phyloP scores from a whole-genome alignment of 2,888 invertebrate genomes.

The Anorthoa munda region DNA sequence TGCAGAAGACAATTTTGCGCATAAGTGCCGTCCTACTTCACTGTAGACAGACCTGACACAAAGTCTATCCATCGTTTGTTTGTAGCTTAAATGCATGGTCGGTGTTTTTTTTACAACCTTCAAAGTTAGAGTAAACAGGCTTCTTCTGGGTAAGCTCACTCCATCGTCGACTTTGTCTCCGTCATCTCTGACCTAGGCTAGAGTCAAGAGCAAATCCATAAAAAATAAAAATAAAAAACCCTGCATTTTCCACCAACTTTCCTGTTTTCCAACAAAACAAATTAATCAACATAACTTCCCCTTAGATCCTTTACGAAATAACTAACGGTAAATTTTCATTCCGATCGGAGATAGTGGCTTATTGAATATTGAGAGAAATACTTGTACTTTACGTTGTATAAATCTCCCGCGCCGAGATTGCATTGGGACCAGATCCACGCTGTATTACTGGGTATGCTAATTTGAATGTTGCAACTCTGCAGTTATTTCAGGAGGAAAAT shows the following conservation, averaged over 20 bases:
- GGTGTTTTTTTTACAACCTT: too few species aligned
- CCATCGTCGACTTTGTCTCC: too few species aligned
- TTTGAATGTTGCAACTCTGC: slow-evolving; percentile 35
- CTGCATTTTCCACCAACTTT: neutral
- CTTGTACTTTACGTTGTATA: slow-evolving; percentile 22
- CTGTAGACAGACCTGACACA: too few species aligned
- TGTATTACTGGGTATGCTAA: slow-evolving; percentile 25
- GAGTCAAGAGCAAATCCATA: too few species aligned
- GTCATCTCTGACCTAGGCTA: too few species aligned
- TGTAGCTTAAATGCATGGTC: too few species aligned
- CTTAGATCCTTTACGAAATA: neutral
- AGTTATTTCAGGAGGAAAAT: slow-evolving; percentile 26
- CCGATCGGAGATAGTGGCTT: slow-evolving; percentile 8
- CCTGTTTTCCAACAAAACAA: neutral
- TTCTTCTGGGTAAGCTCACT: too few species aligned
- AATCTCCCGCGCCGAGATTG: slow-evolving; percentile 42
- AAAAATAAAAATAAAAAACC: too few species aligned
- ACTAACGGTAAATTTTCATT: slow-evolving; percentile 33
- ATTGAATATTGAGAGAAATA: slow-evolving; percentile 46
- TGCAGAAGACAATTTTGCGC: too few species aligned
- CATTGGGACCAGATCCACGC: slow-evolving; percentile 11
- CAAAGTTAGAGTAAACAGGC: too few species aligned
- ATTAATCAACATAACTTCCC: neutral
- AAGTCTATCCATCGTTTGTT: too few species aligned
- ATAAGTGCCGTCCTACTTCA: too few species aligned